A percentile compares a stretch with the other conserved stretches of the same genome.
phyloP scores from a whole-genome alignment of 1,140 invertebrate genomes.

The Meloidogyne floridensis region DNA sequence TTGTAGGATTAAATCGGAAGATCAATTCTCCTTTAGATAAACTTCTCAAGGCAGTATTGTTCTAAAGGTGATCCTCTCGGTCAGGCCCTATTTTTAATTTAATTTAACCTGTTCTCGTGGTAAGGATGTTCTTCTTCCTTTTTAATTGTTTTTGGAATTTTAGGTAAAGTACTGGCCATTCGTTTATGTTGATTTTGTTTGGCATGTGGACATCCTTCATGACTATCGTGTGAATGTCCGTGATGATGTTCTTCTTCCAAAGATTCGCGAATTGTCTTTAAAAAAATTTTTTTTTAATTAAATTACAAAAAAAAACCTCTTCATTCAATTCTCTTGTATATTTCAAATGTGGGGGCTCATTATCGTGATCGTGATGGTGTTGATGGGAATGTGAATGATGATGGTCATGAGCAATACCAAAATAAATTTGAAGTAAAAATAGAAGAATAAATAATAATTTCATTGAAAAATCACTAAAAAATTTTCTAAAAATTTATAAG shows the following conservation, averaged over 20 bases:
- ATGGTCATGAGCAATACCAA: background rate
- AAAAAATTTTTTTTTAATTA: conserved; percentile 26
- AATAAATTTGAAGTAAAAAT: background rate
- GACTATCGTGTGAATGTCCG: conserved; percentile 30
- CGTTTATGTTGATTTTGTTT: conserved; percentile 16
- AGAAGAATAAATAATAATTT: background rate
- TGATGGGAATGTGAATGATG: background rate
- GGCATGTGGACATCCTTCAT: conserved; percentile 29
- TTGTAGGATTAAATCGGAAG: background rate
- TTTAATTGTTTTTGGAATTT: conserved; percentile 5
- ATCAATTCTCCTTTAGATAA: conserved; percentile 1
- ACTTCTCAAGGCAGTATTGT: no score
- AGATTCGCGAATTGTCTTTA: conserved; percentile 23
- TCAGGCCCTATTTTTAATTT: background rate
- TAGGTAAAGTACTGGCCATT: conserved; percentile 28
- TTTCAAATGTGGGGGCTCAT: conserved; percentile 54
- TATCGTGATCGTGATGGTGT: conserved; percentile 45
- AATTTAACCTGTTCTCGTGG: conserved; percentile 36
- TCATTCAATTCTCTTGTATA: conserved; percentile 53
- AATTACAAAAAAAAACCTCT: conserved; percentile 33
- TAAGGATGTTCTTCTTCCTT: conserved; percentile 37
- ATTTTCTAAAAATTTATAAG: no score
- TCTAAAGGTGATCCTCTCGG: no score
- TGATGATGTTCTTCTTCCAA: conserved; percentile 27
- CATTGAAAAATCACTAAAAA: no score